Conservation (phyloP, 1,140 invertebrate genomes). For the Streblospio benedicti region DNA sequence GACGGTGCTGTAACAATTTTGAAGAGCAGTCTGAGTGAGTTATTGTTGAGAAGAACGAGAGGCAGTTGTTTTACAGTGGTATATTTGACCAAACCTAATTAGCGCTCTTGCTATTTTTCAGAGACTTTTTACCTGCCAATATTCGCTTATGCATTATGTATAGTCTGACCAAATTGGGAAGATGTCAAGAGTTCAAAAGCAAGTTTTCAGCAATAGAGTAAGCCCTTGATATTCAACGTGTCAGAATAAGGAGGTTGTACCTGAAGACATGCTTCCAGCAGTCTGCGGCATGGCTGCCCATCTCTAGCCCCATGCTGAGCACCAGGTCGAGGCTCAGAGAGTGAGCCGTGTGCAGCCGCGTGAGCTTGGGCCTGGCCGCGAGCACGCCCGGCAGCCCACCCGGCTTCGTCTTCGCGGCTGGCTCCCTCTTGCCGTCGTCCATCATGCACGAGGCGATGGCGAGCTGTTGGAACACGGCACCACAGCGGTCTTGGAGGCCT, state of each 20-base stretch:
- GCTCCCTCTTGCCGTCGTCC: slow-evolving; percentile 27
- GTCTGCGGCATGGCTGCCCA: slow-evolving; percentile 79
- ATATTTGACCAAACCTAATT: too few relatives aligned
- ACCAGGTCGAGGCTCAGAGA: slow-evolving; percentile 83
- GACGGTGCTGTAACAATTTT: too few relatives aligned
- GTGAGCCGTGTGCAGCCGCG: slow-evolving; percentile 62
- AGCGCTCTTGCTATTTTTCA: too few relatives aligned
- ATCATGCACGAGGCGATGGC: slow-evolving; percentile 65
- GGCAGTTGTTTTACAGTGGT: too few relatives aligned
- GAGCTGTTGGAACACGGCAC: slow-evolving; percentile 68
- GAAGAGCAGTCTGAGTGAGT: too few relatives aligned
- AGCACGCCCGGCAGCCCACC: slow-evolving; percentile 5
- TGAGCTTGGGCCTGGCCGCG: slow-evolving; percentile 28
- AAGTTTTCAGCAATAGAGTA: too few relatives aligned
- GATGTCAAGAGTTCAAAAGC: too few relatives aligned
- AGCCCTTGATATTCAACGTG: too few relatives aligned
- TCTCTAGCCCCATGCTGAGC: slow-evolving; percentile 67
- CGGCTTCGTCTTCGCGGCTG: slow-evolving; percentile 11
- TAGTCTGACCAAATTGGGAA: too few relatives aligned
- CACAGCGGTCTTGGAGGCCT: slow-evolving; percentile 74
- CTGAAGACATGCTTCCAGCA: slow-evolving; percentile 90
- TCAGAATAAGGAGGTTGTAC: slow-evolving; percentile 45
- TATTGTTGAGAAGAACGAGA: too few relatives aligned
- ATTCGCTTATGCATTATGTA: too few relatives aligned
- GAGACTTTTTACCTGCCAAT: too few relatives aligned